Conservation (phyloP, 2,113 vertebrate genomes). For the Pituophis catenifer region DNA sequence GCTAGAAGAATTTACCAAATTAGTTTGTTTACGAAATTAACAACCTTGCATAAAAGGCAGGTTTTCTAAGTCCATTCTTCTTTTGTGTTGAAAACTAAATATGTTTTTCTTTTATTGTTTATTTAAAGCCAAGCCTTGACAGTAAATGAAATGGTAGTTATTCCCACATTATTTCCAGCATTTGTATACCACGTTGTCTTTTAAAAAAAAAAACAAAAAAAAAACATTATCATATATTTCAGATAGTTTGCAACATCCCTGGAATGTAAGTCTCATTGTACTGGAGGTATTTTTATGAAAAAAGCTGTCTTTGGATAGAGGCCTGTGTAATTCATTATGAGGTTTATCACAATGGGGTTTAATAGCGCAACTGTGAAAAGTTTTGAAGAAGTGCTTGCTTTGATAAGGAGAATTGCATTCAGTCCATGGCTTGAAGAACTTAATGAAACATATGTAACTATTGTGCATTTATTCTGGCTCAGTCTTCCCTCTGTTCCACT, state of each 20-base stretch:
- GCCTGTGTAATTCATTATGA: background rate
- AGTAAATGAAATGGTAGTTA: background rate
- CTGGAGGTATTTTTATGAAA: background rate
- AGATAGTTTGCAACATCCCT: background rate
- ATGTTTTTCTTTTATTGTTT: background rate
- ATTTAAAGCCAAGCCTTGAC: background rate
- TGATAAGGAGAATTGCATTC: background rate
- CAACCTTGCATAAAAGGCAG: background rate
- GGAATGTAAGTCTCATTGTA: background rate
- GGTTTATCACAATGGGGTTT: background rate
- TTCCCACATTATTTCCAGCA: background rate
- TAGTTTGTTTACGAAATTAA: too few species aligned
- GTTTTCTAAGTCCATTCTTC: background rate
- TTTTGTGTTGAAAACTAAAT: background rate
- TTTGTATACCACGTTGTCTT: background rate
- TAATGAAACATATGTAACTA: background rate
- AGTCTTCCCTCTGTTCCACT: background rate
- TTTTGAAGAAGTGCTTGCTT: background rate
- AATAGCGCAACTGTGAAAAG: background rate
- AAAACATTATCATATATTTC: background rate
- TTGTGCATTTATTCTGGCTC: background rate
- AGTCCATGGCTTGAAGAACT: background rate
- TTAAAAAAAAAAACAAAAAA: too few species aligned
- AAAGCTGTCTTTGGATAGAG: background rate
- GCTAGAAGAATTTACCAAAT: too few species aligned